These are phyloP conservation scores for Sinonovacula constricta DNA, from an alignment of 1,140 invertebrate species.

Conservation along the genomic window DNA sequence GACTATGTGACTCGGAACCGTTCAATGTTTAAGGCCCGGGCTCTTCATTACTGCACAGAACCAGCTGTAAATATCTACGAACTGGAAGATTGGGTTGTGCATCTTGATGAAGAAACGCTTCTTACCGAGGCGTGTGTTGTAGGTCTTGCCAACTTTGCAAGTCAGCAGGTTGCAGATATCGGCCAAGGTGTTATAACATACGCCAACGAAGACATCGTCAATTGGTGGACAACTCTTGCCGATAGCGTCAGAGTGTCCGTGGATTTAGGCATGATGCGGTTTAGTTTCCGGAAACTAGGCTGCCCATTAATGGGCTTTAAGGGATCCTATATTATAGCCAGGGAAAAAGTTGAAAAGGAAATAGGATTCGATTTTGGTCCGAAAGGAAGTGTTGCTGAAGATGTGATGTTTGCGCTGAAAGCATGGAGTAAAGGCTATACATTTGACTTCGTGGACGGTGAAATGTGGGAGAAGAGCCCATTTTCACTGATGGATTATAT, in stretches of 20 bases:
- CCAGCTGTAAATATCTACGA: constrained; percentile 89
- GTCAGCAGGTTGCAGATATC: constrained; percentile 92
- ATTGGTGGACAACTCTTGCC: constrained; percentile 98
- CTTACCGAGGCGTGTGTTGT: constrained; percentile 91
- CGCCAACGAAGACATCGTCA: constrained; percentile 95
- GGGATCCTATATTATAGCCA: constrained; percentile 80
- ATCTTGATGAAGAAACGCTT: constrained; percentile 97
- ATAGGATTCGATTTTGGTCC: constrained; percentile 97
- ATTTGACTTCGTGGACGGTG: constrained; percentile 80
- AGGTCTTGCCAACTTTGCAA: constrained; percentile 96
- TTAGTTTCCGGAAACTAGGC: constrained; percentile 95
- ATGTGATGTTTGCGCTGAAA: constrained; percentile 97
- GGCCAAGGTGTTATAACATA: constrained; percentile 90
- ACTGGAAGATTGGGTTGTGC: constrained; percentile 97
- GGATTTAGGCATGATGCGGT: constrained; percentile 96
- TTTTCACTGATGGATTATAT: constrained; percentile 97
- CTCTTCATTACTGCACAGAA: constrained; percentile 97
- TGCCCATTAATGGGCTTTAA: constrained; percentile 98
- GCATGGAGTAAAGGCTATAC: constrained; percentile 82
- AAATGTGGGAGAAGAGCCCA: constrained; percentile 98
- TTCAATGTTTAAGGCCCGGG: constrained; percentile 95
- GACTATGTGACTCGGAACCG: constrained; percentile 92
- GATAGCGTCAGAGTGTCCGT: constrained; percentile 93
- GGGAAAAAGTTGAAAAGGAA: constrained; percentile 91
- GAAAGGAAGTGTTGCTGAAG: constrained; percentile 97